Percentiles rank a stretch among this genome's conserved stretches.
These are phyloP conservation scores for Eupeodes corollae DNA, from an alignment of 1,140 invertebrate genomes.

Conservation along the genomic window DNA sequence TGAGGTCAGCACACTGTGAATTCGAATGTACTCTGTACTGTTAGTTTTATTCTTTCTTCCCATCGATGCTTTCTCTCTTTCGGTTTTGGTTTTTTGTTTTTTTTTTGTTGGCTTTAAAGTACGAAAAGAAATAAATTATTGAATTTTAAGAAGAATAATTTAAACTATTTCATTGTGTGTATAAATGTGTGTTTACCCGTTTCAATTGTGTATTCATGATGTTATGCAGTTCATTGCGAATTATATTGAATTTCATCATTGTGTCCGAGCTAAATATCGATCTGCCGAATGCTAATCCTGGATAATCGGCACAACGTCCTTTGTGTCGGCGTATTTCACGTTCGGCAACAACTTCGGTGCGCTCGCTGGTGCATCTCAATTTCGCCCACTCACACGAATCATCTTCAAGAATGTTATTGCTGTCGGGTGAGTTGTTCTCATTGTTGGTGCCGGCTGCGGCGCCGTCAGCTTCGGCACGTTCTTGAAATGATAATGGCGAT, in stretches of 20 bases:
- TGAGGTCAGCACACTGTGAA: not conserved
- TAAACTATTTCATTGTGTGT: not conserved
- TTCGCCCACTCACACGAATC: constrained; percentile 68
- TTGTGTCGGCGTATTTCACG: constrained; percentile 62
- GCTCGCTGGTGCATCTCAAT: constrained; percentile 74
- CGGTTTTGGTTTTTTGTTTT: no score
- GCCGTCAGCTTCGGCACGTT: constrained; percentile 32
- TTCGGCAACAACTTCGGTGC: constrained; percentile 75
- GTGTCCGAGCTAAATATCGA: constrained; percentile 93
- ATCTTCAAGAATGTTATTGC: constrained; percentile 44
- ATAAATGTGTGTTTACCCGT: constrained; percentile 67
- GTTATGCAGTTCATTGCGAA: constrained; percentile 93
- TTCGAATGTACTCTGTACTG: no score
- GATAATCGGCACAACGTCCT: constrained; percentile 77
- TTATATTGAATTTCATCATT: constrained; percentile 95
- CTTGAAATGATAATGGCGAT: constrained; percentile 12
- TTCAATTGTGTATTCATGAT: constrained; percentile 92
- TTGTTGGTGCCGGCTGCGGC: constrained; percentile 41
- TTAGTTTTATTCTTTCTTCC: not conserved
- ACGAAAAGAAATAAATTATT: not conserved
- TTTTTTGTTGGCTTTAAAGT: not conserved
- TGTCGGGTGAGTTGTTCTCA: constrained; percentile 41
- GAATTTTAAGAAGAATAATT: not conserved
- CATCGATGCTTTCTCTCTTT: not conserved
- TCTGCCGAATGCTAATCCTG: constrained; percentile 77